Evolutionary conservation across 1,140 invertebrate genomes (phyloP).

Genomic region (Drosophila chauvacae): DNA sequence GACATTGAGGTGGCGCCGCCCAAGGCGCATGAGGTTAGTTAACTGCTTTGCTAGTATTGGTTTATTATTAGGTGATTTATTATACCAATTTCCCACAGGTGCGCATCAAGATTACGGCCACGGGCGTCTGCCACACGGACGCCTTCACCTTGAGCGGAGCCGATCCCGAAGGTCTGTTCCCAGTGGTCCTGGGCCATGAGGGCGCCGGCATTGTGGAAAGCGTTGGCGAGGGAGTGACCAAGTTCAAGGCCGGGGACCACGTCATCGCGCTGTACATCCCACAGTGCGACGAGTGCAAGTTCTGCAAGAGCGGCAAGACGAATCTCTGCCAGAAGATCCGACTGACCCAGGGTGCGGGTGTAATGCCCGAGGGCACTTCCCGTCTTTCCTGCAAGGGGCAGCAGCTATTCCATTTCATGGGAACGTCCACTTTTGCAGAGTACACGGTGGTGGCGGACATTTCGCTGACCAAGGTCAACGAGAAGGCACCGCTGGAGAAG

Average conservation of each 20-base stretch:
- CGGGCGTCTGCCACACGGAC: slow-evolving; percentile 99
- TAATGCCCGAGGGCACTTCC: slow-evolving; percentile 98
- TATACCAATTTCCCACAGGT: slow-evolving; percentile 84
- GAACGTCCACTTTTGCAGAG: slow-evolving; percentile 98
- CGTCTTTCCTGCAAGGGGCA: slow-evolving; percentile 96
- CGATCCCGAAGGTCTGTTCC: slow-evolving; percentile 98
- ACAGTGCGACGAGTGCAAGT: slow-evolving; percentile 98
- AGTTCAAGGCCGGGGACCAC: slow-evolving; percentile 95
- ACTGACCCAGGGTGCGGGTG: slow-evolving; percentile 92
- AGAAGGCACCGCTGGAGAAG: slow-evolving; percentile 93
- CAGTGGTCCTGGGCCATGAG: slow-evolving; percentile 96
- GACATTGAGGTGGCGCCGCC: slow-evolving; percentile 97
- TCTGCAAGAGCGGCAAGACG: slow-evolving; percentile 97
- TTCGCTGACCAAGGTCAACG: slow-evolving; percentile 93
- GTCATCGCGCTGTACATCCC: slow-evolving; percentile 98
- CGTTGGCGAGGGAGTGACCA: slow-evolving; percentile 96
- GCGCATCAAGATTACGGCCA: slow-evolving; percentile 92
- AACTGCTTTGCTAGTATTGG: slow-evolving; percentile 3
- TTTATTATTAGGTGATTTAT: neutral
- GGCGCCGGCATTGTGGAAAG: slow-evolving; percentile 98
- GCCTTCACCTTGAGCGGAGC: slow-evolving; percentile 96
- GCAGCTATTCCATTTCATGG: slow-evolving; percentile 98
- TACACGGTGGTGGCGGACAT: slow-evolving; percentile 99
- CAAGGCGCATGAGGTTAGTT: slow-evolving; percentile 89
- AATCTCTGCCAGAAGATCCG: slow-evolving; percentile 98